Evolutionary conservation across 2,888 invertebrate species (phyloP).

Genomic region (Nematopogon swammerdamellus): DNA sequence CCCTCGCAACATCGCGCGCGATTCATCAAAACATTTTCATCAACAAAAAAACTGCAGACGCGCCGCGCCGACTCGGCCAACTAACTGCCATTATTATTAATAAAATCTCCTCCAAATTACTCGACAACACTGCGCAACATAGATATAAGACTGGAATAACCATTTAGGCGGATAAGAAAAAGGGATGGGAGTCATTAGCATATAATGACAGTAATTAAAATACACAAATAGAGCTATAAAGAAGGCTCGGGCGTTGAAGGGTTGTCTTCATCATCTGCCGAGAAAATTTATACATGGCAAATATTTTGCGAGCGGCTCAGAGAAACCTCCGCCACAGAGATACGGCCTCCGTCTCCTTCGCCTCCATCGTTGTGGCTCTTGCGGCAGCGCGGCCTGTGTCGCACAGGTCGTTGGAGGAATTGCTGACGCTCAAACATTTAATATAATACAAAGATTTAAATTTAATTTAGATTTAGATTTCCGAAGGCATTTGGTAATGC

Average conservation of each 20-base stretch:
- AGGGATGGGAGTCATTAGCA: slow-evolving; percentile 58
- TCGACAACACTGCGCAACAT: slow-evolving; percentile 36
- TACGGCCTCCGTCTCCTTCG: no score
- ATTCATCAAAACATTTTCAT: slow-evolving; percentile 41
- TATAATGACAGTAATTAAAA: slow-evolving; percentile 72
- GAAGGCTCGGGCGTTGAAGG: slow-evolving; percentile 49
- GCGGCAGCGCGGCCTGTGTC: no score
- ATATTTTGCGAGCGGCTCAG: slow-evolving; percentile 48
- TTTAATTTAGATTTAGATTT: no score
- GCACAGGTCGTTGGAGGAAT: no score
- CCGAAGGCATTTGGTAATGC: no score
- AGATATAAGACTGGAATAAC: slow-evolving; percentile 53
- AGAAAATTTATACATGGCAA: slow-evolving; percentile 53
- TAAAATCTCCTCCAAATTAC: slow-evolving; percentile 44
- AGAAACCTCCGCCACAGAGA: slow-evolving; percentile 21
- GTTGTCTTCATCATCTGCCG: slow-evolving; percentile 50
- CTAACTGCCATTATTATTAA: slow-evolving; percentile 37
- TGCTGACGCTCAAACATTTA: no score
- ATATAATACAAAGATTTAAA: no score
- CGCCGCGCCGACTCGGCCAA: slow-evolving; percentile 14
- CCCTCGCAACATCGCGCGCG: slow-evolving; percentile 30
- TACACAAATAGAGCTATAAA: slow-evolving; percentile 68
- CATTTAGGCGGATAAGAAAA: slow-evolving; percentile 57
- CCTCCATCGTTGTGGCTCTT: no score
- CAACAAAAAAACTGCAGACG: slow-evolving; percentile 5